phyloP scores from a whole-genome alignment of 2,888 invertebrate species.

The Drosophila neoperkinsi region DNA sequence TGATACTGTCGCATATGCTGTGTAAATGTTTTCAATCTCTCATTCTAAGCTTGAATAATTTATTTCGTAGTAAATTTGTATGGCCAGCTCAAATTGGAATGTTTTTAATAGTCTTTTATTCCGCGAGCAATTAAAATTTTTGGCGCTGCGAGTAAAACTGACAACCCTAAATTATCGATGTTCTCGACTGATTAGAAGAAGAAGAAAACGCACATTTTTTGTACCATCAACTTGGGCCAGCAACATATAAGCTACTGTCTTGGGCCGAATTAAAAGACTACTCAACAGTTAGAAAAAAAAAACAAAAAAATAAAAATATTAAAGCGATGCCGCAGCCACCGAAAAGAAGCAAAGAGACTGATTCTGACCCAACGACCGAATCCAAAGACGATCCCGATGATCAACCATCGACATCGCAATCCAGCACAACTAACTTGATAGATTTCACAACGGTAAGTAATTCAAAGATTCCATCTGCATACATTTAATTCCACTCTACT shows the following conservation, averaged over 20 bases:
- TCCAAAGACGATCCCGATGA: constrained; percentile 6
- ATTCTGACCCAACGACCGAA: constrained; percentile 3
- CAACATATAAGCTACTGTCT: not conserved
- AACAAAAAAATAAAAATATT: not conserved
- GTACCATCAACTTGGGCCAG: constrained; percentile 20
- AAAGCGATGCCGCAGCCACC: constrained; percentile 53
- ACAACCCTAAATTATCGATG: constrained; percentile 69
- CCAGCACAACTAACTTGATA: constrained; percentile 43
- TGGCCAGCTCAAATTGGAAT: constrained; percentile 33
- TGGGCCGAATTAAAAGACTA: constrained; percentile 4
- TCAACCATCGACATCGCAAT: constrained; percentile 38
- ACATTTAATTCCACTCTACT: not conserved
- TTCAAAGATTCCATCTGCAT: not conserved
- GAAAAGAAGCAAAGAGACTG: constrained; percentile 39
- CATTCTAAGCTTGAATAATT: constrained; percentile 26
- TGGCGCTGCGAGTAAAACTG: constrained; percentile 50
- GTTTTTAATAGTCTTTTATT: constrained; percentile 30
- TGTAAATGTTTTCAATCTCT: constrained; percentile 25
- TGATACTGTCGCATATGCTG: constrained; percentile 19
- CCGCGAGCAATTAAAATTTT: constrained; percentile 44
- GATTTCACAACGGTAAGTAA: constrained; percentile 80
- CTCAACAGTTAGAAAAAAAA: not conserved
- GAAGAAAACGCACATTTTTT: constrained; percentile 76
- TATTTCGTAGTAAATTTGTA: constrained; percentile 32
- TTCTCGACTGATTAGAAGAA: constrained; percentile 57